Evolutionary conservation across 2,888 invertebrate species (phyloP), one percentile per base, ranked within the genome.

Genomic region (Leptinotarsa peninsularis): DNA sequence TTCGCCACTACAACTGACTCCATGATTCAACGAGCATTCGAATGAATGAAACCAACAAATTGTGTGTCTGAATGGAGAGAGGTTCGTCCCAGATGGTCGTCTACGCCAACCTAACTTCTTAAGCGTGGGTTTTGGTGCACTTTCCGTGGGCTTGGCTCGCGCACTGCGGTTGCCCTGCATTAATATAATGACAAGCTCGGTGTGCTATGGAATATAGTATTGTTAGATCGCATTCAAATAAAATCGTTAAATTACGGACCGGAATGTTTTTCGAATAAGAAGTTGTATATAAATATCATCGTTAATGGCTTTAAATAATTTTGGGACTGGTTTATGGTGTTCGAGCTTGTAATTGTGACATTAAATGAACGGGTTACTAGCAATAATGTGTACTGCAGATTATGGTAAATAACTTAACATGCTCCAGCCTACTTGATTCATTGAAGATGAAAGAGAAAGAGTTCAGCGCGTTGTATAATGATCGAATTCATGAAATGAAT

Each of bases 141-240:
- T 76, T 76, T 73, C 67, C 74, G 76, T 76, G 74, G 76, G 76
- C 69, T 72, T 67, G 76, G 76, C 76, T 74, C 76, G 76, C 76
- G 76, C 76, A 54, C 71, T 69, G 75, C 74, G 67, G 74, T 69
- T 74, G 72, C 72, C 73, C 74, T 58, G 71, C 52, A 66, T 74
- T 71, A 66, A 73, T 68, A 21, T 43, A 56, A 56, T 49, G 58
- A 49, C 58, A 58, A 63, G 63, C 63, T 63, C 63, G 63, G 63
- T 63, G 63, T 63, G 63, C 63, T 63, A 63, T 63, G 63, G 63
- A 63, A 63, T 63, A 63, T n/a, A n/a, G 43, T 63, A 63, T 63
- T 63, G 63, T 63, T 63, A 63, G 63, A 63, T 63, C 63, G 63
- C 63, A 43, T 43, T 33, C 63, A 63, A 63, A 63, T 63, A 63